A percentile compares a stretch with the other conserved stretches of the same genome.
Conservation (phyloP, 1,140 invertebrate species). For the Meloidogyne chitwoodi region DNA sequence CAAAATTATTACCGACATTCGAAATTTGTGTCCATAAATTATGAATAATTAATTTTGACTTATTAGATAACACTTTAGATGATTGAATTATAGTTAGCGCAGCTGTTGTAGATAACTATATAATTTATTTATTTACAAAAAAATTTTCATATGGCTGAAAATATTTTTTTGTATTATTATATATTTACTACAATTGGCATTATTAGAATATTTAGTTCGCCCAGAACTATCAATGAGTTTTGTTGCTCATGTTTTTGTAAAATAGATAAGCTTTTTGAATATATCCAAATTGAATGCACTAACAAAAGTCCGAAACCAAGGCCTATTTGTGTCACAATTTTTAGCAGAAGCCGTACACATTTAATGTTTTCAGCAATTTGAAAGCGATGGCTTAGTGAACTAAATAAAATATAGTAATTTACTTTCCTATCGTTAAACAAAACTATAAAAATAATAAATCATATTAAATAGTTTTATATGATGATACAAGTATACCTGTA, state of each 20-base stretch:
- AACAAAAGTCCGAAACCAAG: background rate
- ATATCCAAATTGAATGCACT: background rate
- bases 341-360: background rate
- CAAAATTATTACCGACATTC: background rate
- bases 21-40: background rate
- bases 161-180: too few relatives aligned
- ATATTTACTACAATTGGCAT: background rate
- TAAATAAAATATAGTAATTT: too few relatives aligned
- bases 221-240: background rate
- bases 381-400: constrained; percentile 7
- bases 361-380: constrained; percentile 16
- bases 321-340: background rate
- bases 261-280: background rate
- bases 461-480: too few relatives aligned
- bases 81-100: background rate
- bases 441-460: too few relatives aligned
- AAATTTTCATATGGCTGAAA: too few relatives aligned
- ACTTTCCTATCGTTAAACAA: too few relatives aligned
- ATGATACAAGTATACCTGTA: too few relatives aligned
- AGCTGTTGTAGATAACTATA: background rate
- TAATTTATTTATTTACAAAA: too few relatives aligned
- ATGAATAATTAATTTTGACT: background rate
- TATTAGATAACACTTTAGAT: background rate
- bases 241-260: background rate
- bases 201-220: background rate